Conservation (phyloP, 2,797 vertebrate genomes). For the Sebastes itinus region DNA sequence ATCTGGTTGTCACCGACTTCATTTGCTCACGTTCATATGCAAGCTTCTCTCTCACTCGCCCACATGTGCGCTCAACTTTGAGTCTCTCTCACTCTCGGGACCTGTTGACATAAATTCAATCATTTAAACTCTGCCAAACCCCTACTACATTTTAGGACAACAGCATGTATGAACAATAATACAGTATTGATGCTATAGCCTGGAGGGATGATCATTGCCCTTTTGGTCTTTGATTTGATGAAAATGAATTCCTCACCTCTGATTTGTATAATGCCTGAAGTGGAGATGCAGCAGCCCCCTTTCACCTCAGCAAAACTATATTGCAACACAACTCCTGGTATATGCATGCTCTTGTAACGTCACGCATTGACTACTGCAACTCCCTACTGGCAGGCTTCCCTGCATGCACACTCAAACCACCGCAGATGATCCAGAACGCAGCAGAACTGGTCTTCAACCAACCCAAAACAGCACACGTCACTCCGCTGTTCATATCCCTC, state of each 20-base stretch:
- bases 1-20: background rate
- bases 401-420: too few species aligned
- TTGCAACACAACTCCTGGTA: too few species aligned
- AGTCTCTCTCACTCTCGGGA: background rate
- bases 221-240: background rate
- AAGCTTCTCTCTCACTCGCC: background rate
- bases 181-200: background rate
- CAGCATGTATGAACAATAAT: background rate
- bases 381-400: too few species aligned
- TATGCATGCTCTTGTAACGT: too few species aligned
- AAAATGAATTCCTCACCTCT: background rate
- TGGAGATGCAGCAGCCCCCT: background rate
- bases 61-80: background rate
- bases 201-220: accelerated
- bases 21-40: background rate
- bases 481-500: too few species aligned
- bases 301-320: background rate
- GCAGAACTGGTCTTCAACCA: too few species aligned
- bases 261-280: background rate
- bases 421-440: too few species aligned
- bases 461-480: too few species aligned
- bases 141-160: background rate
- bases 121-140: background rate
- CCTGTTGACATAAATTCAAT: background rate
- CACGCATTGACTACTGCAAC: too few species aligned